A percentile compares a stretch with the other conserved stretches of the same genome.
Conservation (phyloP, 2,888 invertebrate genomes). For the Dinocampus coccinellae region DNA sequence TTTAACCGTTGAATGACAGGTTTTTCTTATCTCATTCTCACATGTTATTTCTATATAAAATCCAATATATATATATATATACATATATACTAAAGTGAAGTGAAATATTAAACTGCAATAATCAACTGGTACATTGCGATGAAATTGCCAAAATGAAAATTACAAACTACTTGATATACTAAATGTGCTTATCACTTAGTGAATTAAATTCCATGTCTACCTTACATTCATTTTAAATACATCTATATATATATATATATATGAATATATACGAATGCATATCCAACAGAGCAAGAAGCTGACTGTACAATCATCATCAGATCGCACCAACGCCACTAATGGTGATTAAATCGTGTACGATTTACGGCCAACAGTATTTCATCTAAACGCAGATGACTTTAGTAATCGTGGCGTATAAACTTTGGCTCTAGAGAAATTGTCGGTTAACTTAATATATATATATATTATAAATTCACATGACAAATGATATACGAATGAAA, state of each 20-base stretch:
- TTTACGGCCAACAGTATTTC: constrained; percentile 35
- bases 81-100: background rate
- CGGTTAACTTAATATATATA: background rate
- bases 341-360: constrained; percentile 36
- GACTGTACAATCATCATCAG: constrained; percentile 2
- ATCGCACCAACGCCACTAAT: constrained; percentile 23
- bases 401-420: constrained; percentile 27
- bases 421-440: background rate
- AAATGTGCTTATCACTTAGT: constrained; percentile 26
- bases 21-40: constrained; percentile 16
- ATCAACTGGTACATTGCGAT: background rate
- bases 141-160: constrained; percentile 32
- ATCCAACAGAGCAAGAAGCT: background rate
- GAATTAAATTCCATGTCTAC: constrained; percentile 15
- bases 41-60: background rate
- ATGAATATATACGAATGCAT: background rate
- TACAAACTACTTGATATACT: constrained; percentile 12
- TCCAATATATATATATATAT: constrained; percentile 2
- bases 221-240: no score
- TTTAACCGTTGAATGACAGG: constrained; percentile 13
- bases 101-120: background rate
- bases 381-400: constrained; percentile 37
- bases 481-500: background rate
- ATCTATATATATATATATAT: background rate
- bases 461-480: background rate